Evolutionary conservation across 2,888 invertebrate species (phyloP).

Genomic region (Dasysyrphus albostriatus): DNA sequence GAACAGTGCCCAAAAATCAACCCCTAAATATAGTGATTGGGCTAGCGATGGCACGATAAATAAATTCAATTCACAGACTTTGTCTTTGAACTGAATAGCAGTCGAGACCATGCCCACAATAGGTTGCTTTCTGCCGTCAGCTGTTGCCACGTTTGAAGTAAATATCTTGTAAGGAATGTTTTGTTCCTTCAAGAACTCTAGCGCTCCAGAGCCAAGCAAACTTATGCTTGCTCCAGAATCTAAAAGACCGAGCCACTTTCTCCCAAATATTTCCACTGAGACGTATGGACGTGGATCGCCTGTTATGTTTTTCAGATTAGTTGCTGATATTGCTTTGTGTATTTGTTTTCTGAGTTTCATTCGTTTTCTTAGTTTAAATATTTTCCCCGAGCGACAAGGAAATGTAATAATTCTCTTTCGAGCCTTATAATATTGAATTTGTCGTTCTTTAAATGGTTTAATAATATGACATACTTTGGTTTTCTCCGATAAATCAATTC

Average conservation of each 20-base stretch:
- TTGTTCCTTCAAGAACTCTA: no score
- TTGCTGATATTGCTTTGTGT: no score
- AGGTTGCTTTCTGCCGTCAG: neutral
- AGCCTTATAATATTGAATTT: neutral
- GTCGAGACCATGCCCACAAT: neutral
- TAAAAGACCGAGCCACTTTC: no score
- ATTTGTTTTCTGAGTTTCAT: no score
- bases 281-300: no score
- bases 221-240: no score
- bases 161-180: no score
- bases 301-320: no score
- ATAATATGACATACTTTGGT: neutral
- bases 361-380: neutral
- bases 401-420: neutral
- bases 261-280: no score
- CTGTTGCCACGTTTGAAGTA: neutral
- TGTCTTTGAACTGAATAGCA: neutral
- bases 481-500: no score
- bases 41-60: neutral
- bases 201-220: no score
- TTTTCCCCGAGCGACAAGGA: neutral
- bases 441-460: neutral
- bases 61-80: no score
- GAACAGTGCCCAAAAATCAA: neutral
- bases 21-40: neutral